Evolutionary conservation across 2,113 vertebrate genomes (phyloP).

Genomic region (Pelvicachromis taeniatus): DNA sequence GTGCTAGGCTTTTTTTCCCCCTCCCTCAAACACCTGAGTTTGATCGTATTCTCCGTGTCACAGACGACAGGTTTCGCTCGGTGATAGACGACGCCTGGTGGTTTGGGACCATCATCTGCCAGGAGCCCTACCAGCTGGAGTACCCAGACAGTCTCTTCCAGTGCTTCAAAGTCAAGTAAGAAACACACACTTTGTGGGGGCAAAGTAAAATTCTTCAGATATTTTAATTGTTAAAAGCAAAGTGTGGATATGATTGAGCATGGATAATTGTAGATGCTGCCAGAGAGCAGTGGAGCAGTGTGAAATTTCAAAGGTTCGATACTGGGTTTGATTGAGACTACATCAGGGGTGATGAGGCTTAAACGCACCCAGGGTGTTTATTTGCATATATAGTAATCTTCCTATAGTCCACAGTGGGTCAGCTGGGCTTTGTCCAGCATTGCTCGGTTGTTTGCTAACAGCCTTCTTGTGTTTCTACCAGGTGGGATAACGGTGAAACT

Average conservation of each 20-base stretch:
- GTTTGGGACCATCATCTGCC: conserved; percentile 93
- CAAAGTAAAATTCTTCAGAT: not conserved
- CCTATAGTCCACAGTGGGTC: not conserved
- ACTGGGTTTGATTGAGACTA: not conserved
- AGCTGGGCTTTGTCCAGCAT: not conserved
- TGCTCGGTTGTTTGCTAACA: not conserved
- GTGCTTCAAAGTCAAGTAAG: conserved; percentile 92
- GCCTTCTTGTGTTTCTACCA: conserved; percentile 46
- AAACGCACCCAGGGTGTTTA: not conserved
- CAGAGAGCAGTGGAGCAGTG: not conserved
- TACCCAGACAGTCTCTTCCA: conserved; percentile 97
- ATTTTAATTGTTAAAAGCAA: not conserved
- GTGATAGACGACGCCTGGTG: conserved; percentile 99
- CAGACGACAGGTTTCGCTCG: conserved; percentile 90
- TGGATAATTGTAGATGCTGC: not conserved
- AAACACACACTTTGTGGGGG: not conserved
- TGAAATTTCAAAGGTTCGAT: not conserved
- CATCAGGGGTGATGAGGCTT: not conserved
- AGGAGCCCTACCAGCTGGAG: conserved; percentile 89
- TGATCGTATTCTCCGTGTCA: not conserved
- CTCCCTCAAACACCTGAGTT: not conserved
- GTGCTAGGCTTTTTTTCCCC: not conserved
- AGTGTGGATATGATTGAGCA: not conserved
- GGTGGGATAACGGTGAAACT: conserved; percentile 95
- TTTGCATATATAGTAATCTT: not conserved